Conservation (phyloP, 2,888 invertebrate species). For the Homarus gammarus region DNA sequence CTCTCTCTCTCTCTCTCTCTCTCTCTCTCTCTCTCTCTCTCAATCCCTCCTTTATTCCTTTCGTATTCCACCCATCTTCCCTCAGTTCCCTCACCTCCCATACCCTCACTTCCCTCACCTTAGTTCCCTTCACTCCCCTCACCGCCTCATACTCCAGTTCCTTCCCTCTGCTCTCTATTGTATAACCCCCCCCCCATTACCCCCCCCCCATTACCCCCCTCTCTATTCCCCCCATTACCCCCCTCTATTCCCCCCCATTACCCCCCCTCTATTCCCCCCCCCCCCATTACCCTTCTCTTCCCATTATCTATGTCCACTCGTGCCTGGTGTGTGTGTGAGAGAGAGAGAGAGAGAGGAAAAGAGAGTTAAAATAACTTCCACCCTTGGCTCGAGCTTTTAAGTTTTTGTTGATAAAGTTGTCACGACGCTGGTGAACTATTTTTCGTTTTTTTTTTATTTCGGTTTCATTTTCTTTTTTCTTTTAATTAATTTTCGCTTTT, state of each 20-base stretch:
- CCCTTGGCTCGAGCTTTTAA: too few species aligned
- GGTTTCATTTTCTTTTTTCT: not conserved
- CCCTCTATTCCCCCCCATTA: not conserved
- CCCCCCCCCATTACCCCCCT: not conserved
- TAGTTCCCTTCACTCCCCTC: not conserved
- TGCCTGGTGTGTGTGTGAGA: too few species aligned
- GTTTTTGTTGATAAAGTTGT: too few species aligned
- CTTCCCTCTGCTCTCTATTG: not conserved
- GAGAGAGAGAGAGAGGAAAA: too few species aligned
- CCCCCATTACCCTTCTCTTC: not conserved
- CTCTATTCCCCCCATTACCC: not conserved
- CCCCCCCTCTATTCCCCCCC: not conserved
- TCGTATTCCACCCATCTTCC: not conserved
- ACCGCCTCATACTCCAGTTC: not conserved
- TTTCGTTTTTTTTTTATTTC: not conserved
- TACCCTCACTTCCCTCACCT: not conserved
- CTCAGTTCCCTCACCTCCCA: slow-evolving; percentile 5
- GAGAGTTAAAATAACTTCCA: not conserved
- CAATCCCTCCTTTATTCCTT: slow-evolving; percentile 3
- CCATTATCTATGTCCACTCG: not conserved
- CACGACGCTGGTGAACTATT: not conserved
- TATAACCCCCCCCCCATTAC: not conserved
- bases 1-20: slow-evolving; percentile 40
- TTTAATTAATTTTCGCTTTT: not conserved
- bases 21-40: slow-evolving; percentile 30